Evolutionary conservation across 2,113 vertebrate species (phyloP).

Genomic region (Egretta garzetta): DNA sequence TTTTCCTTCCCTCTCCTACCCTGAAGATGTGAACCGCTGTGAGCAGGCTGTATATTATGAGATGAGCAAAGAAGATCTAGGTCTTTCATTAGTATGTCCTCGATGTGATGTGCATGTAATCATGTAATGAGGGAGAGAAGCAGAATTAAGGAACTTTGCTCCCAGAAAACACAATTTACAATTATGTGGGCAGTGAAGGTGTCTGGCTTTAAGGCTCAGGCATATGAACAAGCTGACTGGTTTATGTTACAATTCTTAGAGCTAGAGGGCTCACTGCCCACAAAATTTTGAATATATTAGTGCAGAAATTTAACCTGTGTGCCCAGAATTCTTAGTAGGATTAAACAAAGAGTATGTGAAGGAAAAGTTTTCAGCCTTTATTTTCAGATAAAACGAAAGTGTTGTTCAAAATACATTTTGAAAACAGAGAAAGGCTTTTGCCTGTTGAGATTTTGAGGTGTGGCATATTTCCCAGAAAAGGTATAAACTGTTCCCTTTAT

Average conservation of each 20-base stretch:
- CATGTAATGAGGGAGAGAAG: neutral
- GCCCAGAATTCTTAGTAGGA: neutral
- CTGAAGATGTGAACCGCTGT: neutral
- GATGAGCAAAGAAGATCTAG: neutral
- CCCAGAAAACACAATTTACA: neutral
- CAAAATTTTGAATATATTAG: neutral
- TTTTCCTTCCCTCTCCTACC: neutral
- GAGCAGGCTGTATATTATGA: neutral
- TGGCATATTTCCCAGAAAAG: neutral
- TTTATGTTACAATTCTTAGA: neutral
- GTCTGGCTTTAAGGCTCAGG: neutral
- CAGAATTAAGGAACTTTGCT: neutral
- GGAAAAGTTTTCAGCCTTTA: neutral
- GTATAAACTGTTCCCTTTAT: neutral
- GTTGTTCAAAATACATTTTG: neutral
- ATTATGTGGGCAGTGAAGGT: neutral
- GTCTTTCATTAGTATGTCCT: neutral
- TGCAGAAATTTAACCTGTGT: neutral
- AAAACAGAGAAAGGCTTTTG: neutral
- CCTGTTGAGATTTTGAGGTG: neutral
- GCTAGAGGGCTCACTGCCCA: neutral
- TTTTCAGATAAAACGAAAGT: neutral
- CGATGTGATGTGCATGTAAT: neutral
- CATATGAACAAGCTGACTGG: neutral
- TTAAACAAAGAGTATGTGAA: neutral